Evolutionary conservation across 2,888 invertebrate species (phyloP), one percentile per base, ranked within the genome.

Genomic region (Seira musarum): DNA sequence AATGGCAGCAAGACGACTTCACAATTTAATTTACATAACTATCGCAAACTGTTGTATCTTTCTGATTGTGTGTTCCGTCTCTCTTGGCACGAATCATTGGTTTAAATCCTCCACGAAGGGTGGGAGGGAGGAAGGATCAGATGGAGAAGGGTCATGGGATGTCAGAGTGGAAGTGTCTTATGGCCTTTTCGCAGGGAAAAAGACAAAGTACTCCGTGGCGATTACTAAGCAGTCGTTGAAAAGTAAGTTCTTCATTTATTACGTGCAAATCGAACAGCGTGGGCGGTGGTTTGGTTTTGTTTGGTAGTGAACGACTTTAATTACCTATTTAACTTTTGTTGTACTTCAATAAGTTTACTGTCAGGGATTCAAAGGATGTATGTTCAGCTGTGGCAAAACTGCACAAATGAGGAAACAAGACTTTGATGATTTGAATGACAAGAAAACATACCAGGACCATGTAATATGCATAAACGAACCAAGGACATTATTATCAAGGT

Each of bases 1-100:
- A 61, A 85, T 85, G 85, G 82, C 84, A 17, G 85, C 84, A 21
- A 79, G 85, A 71, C 80, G 83, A 71, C 73, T 85, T 40, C 84
- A 82, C 46, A 19, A 60, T 68, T 78, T 86, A 22, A 82, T 86
- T 61, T 85, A 84, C 76, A 66, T 72, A 1, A 85, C 86, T 57
- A 83, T 85, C 19, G 78, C 46, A 10, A 77, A 70, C 25, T 83
- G 84, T 53, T 69, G 70, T 35, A 8, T 85, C 3, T 72, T 74
- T 35, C 60, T 84, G 2, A 67, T 82, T 5, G 78, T 82, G 30
- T 74, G 83, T 40, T 77, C 71, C 13, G 71, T 82, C 1, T 70
- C 84, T 15, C 2, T 85, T 1, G 84, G 83, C 0, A 84, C 84
- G 10, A 78, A 84, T 35, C 21, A 74, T 17, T 85, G 85, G 85